Percentiles rank a stretch among this genome's conserved stretches.
phyloP scores from a whole-genome alignment of 2,113 vertebrate genomes.

The Solenodon paradoxus region DNA sequence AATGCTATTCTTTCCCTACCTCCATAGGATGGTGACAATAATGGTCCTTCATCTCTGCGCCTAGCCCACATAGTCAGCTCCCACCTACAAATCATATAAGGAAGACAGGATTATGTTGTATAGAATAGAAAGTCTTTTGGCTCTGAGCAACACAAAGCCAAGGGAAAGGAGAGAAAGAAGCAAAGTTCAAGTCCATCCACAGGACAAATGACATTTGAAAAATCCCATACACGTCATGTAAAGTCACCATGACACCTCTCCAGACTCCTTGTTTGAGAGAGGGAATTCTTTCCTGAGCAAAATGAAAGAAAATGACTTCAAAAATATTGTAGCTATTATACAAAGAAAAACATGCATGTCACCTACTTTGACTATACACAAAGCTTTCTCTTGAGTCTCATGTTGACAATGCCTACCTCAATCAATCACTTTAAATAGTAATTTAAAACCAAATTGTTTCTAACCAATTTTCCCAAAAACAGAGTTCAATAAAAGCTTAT shows the following conservation, averaged over 20 bases:
- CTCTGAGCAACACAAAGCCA: slow-evolving; percentile 28
- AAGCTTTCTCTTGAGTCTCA: not conserved
- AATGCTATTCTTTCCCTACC: slow-evolving; percentile 11
- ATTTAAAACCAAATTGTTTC: slow-evolving; percentile 33
- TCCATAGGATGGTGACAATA: slow-evolving; percentile 1
- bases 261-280: not conserved
- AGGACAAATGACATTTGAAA: slow-evolving; percentile 27
- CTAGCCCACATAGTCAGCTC: not conserved
- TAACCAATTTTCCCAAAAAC: not conserved
- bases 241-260: slow-evolving; percentile 11
- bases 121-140: not conserved
- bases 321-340: slow-evolving; percentile 28
- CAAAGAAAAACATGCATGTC: not conserved
- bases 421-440: not conserved
- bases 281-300: slow-evolving; percentile 24
- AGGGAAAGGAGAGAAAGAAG: slow-evolving; percentile 25
- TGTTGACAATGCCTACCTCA: not conserved
- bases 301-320: slow-evolving; percentile 37
- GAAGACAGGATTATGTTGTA: not conserved
- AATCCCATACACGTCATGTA: not conserved
- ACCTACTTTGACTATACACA: not conserved
- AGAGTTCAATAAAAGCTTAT: not conserved
- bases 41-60: slow-evolving; percentile 12
- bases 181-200: slow-evolving; percentile 36
- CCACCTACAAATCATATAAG: slow-evolving; percentile 11